Conservation (phyloP, 2,113 vertebrate genomes). For the Pitta sordida region DNA sequence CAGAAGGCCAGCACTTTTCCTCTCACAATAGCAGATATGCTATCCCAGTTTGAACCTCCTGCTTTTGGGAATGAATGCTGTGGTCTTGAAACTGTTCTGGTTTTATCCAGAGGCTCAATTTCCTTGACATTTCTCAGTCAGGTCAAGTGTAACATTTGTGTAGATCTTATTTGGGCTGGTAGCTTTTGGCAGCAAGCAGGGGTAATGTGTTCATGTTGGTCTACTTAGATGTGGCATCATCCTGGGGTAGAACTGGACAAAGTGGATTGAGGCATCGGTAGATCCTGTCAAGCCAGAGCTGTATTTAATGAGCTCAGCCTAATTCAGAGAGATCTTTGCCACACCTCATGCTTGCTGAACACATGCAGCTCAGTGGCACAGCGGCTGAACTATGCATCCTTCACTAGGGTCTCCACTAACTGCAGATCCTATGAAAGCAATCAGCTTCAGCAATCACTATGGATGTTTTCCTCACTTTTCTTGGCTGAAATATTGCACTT, state of each 20-base stretch:
- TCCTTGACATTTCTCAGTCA: background rate
- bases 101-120: background rate
- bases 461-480: background rate
- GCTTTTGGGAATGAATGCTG: accelerated
- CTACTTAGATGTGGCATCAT: background rate
- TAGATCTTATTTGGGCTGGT: background rate
- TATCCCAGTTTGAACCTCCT: background rate
- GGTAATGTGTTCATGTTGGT: accelerated
- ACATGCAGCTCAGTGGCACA: background rate
- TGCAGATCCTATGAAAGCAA: background rate
- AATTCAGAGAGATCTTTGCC: constrained; percentile 10
- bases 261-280: background rate
- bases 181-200: background rate
- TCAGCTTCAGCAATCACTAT: background rate
- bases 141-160: background rate
- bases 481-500: background rate
- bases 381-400: background rate
- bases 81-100: background rate
- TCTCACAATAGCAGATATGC: background rate
- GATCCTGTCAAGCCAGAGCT: background rate
- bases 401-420: background rate
- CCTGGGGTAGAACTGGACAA: background rate
- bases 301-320: constrained; percentile 40
- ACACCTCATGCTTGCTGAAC: background rate
- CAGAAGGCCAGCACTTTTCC: background rate